phyloP scores from a whole-genome alignment of 2,888 invertebrate species.

The Diaperis boleti region DNA sequence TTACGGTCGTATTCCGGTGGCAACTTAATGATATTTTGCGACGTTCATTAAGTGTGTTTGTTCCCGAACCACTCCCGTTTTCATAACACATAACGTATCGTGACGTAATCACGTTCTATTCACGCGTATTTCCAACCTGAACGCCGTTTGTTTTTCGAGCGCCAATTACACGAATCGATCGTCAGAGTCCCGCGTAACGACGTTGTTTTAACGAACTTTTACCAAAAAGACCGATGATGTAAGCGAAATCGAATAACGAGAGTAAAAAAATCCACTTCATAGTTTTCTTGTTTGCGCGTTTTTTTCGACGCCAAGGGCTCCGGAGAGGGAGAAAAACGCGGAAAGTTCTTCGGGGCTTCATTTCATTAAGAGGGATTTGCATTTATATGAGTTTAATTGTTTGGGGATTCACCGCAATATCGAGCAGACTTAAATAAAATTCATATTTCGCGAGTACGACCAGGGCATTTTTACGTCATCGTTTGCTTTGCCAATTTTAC shows the following conservation, averaged over 20 bases:
- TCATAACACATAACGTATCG: slow-evolving; percentile 37
- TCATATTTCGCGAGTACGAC: slow-evolving; percentile 24
- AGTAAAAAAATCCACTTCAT: slow-evolving; percentile 19
- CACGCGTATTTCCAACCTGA: slow-evolving; percentile 36
- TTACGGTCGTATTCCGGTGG: slow-evolving; percentile 48
- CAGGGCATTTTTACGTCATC: neutral
- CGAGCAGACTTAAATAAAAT: slow-evolving; percentile 32
- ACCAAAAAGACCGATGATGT: slow-evolving; percentile 41
- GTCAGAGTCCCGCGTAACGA: slow-evolving; percentile 21
- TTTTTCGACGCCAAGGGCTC: slow-evolving; percentile 22
- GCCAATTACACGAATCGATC: slow-evolving; percentile 39
- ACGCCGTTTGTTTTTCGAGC: slow-evolving; percentile 43
- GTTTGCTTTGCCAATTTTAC: neutral
- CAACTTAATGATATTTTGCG: slow-evolving; percentile 63
- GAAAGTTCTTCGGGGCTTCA: slow-evolving; percentile 33
- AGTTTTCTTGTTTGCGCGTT: slow-evolving; percentile 24
- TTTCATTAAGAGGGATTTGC: slow-evolving; percentile 39
- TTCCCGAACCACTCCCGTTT: slow-evolving; percentile 56
- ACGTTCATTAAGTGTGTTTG: slow-evolving; percentile 65
- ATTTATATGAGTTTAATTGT: slow-evolving; percentile 41
- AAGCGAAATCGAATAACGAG: slow-evolving; percentile 39
- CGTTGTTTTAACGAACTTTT: slow-evolving; percentile 40
- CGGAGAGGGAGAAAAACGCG: slow-evolving; percentile 20
- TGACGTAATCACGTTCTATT: slow-evolving; percentile 44
- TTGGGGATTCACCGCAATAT: slow-evolving; percentile 32